Evolutionary conservation across 2,113 vertebrate genomes (phyloP).

Genomic region (Proterorhinus semilunaris): DNA sequence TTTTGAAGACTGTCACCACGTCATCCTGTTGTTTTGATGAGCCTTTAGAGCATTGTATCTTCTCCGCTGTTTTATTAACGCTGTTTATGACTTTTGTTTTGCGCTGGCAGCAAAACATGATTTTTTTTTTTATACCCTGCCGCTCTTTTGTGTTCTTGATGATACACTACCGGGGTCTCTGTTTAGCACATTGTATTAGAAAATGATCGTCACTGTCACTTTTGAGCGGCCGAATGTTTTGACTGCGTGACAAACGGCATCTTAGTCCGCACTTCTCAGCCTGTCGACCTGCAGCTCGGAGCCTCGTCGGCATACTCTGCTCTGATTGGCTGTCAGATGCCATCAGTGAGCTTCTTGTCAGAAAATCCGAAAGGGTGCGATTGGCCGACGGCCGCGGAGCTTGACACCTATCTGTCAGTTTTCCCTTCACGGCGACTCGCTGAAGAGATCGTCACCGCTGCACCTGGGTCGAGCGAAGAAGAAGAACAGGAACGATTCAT

Average conservation of each 20-base stretch:
- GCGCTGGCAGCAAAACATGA: neutral
- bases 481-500: no score
- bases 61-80: neutral
- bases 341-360: constrained; percentile 23
- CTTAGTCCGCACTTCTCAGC: constrained; percentile 2
- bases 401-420: constrained; percentile 38
- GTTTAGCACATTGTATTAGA: neutral
- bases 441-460: constrained; percentile 6
- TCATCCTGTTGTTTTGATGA: neutral
- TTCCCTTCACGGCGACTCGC: constrained; percentile 15
- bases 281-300: constrained; percentile 2
- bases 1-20: neutral
- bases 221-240: constrained; percentile 2
- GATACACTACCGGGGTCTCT: neutral
- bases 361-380: constrained; percentile 13
- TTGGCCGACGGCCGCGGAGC: constrained; percentile 15
- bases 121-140: neutral
- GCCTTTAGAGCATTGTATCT: neutral
- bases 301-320: neutral
- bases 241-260: constrained; percentile 12
- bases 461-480: constrained; percentile 1
- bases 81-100: neutral
- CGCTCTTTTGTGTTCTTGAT: neutral
- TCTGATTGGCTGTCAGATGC: constrained; percentile 23
- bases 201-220: neutral